Conservation (phyloP, 1,140 invertebrate genomes). For the Drosophila equinoxialis region DNA sequence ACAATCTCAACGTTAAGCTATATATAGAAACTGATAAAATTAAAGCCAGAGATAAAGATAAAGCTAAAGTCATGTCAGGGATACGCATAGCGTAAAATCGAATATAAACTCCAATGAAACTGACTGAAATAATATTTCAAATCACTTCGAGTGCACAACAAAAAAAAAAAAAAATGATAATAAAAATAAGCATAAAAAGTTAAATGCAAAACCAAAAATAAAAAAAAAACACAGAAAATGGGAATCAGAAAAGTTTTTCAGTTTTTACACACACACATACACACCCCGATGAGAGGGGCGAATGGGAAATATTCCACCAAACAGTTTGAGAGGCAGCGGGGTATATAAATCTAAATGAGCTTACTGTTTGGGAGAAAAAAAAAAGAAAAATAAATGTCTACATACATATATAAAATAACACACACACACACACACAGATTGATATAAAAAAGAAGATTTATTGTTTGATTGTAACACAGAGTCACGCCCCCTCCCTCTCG, state of each 20-base stretch:
- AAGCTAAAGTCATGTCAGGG: conserved; percentile 23
- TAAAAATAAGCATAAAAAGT: conserved; percentile 49
- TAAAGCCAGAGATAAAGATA: neutral
- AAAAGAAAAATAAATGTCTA: conserved; percentile 19
- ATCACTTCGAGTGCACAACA: conserved; percentile 43
- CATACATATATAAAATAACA: conserved; percentile 9
- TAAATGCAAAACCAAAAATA: conserved; percentile 39
- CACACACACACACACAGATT: conserved; percentile 15
- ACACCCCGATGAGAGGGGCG: neutral
- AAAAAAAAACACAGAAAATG: conserved; percentile 20
- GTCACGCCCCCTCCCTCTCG: conserved; percentile 15
- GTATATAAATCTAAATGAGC: conserved; percentile 78
- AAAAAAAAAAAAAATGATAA: conserved; percentile 41
- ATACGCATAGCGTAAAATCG: conserved; percentile 56
- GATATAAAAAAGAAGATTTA: conserved; percentile 59
- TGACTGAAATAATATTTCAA: conserved; percentile 53
- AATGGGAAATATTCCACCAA: conserved; percentile 57
- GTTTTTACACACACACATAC: neutral
- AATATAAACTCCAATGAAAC: conserved; percentile 49
- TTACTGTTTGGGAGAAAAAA: conserved; percentile 55
- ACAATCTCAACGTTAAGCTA: neutral
- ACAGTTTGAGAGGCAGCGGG: conserved; percentile 49
- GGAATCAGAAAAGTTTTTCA: conserved; percentile 55
- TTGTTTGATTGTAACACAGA: conserved; percentile 68
- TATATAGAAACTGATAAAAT: conserved; percentile 11